Evolutionary conservation across 1,140 invertebrate genomes (phyloP).

Genomic region (Grapholita molesta): DNA sequence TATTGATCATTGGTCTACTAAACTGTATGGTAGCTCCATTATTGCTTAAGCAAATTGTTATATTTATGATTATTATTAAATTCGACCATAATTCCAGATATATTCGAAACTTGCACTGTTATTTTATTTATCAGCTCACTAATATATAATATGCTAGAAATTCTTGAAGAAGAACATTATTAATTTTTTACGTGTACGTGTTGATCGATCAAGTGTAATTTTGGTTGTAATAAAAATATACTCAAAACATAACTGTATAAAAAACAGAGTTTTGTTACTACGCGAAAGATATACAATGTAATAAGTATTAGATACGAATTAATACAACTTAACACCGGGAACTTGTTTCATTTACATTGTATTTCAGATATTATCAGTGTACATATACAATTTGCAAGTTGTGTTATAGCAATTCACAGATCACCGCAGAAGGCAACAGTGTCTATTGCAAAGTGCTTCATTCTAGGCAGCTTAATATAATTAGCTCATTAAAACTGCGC

Average conservation of each 20-base stretch:
- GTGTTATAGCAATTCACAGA: constrained; percentile 10
- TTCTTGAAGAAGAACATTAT: not conserved
- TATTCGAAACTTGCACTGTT: not conserved
- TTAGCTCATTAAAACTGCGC: not conserved
- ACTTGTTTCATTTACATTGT: constrained; percentile 40
- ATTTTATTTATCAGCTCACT: not conserved
- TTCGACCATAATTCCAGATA: not conserved
- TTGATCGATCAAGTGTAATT: constrained; percentile 5
- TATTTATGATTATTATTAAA: not conserved
- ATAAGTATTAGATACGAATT: constrained; percentile 43
- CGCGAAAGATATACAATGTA: constrained; percentile 36
- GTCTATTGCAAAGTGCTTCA: not conserved
- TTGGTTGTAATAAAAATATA: constrained; percentile 10
- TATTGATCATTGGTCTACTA: no score
- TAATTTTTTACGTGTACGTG: not conserved
- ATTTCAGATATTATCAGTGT: not conserved
- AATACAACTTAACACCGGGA: constrained; percentile 28
- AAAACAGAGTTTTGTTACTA: constrained; percentile 28
- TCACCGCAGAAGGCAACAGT: constrained; percentile 2
- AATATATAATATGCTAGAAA: not conserved
- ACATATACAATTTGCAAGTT: not conserved
- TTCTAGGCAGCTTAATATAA: not conserved
- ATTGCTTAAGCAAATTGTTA: not conserved
- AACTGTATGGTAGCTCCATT: constrained; percentile 24
- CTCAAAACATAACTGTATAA: not conserved